Conservation (phyloP, 2,797 vertebrate species). For the Cynopterus sphinx region DNA sequence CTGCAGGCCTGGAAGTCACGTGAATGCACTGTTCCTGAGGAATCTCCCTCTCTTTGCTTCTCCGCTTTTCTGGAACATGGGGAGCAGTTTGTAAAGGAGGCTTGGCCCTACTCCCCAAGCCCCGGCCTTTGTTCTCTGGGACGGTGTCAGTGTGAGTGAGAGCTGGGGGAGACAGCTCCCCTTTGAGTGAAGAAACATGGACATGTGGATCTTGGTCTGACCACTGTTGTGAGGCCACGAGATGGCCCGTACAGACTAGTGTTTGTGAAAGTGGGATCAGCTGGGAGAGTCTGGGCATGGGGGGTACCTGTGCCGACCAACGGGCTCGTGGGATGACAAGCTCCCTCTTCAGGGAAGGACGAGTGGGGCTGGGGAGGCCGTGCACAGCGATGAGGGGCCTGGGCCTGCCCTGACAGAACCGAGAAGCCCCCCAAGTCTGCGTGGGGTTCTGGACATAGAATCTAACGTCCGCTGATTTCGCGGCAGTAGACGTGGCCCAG, state of each 20-base stretch:
- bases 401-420: not conserved
- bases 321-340: not conserved
- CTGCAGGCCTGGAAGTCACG: not conserved
- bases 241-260: not conserved
- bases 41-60: not conserved
- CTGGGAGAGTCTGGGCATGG: fast-evolving
- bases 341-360: not conserved
- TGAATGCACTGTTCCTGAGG: not conserved
- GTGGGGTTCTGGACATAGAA: not conserved
- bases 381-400: not conserved
- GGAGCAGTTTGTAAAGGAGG: not conserved
- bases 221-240: fast-evolving
- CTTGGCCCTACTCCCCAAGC: not conserved
- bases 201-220: not conserved
- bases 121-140: not conserved
- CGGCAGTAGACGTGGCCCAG: fast-evolving
- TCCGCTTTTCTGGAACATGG: not conserved
- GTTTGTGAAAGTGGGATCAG: not conserved
- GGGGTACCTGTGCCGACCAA: not conserved
- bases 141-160: fast-evolving
- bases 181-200: not conserved
- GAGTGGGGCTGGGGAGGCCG: fast-evolving
- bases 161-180: no score
- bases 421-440: not conserved
- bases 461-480: not conserved